Base-by-base conservation (phyloP, 2,113 vertebrate genomes). In the Strix aluco region DNA sequence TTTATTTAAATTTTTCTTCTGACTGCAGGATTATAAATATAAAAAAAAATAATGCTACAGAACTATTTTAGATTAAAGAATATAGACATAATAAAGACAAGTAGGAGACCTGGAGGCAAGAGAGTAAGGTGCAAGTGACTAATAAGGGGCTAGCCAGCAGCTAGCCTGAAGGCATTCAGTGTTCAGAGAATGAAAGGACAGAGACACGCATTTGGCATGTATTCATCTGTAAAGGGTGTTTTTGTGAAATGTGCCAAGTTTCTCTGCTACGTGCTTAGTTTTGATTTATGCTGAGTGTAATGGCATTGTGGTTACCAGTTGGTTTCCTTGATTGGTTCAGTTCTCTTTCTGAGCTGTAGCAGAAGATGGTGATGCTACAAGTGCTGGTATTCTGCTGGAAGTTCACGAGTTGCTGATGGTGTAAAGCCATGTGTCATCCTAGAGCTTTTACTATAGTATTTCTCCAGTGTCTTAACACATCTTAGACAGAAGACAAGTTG, bases 371-470 rank as follows among this genome's bases (percentile, higher is more conserved):
- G 38, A 61, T 77, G 13, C 15, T 80, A 40, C 54, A 47, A 15
- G 36, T 59, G 32, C 26, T 73, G 27, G 11, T 82, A 3, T 89
- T 89, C 57, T 65, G 44, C 21, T 49, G 51, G 8, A 19, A 79
- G n/a, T 67, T 67, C 2, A 0, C 32, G 47, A 36, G 42, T 79
- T 20, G 9, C 19, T 29, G 46, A 11, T 29, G 42, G 9, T 0
- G 0, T 70, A 66, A 66, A 78, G 16, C 29, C 16, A 19, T 30
- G n/a, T 26, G 25, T n/a, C 84, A 4, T 55, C 14, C 30, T 73
- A 61, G 13, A 73, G 16, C 27, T 75, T 82, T 65, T 74, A 20
- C 25, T 85, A 0, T 17, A 20, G 9, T 46, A 46, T 85, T 79
- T 67, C 38, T 91, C 30, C 15, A 72, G 52, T 87, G 40, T 22